A percentile compares a stretch with the other conserved stretches of the same genome.
Conservation (phyloP, 2,888 invertebrate species). For the Cephus sareptanus region DNA sequence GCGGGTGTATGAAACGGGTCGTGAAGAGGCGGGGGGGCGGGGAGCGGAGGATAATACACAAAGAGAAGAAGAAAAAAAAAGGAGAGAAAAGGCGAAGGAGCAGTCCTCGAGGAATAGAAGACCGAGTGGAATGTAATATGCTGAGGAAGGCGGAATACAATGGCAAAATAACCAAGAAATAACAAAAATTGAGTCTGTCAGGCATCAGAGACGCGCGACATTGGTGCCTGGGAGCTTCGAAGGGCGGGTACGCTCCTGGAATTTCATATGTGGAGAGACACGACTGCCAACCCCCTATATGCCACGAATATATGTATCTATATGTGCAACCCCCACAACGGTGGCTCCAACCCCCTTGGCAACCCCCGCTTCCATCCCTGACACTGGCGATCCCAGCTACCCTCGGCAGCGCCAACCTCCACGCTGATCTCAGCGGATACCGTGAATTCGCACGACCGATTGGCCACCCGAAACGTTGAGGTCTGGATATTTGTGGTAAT, state of each 20-base stretch:
- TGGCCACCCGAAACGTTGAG: background rate
- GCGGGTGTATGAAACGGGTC: no score
- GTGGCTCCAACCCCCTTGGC: constrained; percentile 16
- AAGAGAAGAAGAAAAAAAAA: constrained; percentile 24
- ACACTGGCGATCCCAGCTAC: constrained; percentile 9
- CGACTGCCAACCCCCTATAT: constrained; percentile 1
- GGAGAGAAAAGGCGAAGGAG: constrained; percentile 21
- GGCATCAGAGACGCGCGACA: constrained; percentile 16
- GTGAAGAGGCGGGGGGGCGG: background rate
- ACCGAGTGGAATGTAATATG: constrained; percentile 6
- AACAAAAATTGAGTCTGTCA: constrained; percentile 11
- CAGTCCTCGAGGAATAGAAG: constrained; percentile 17
- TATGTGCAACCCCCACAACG: constrained; percentile 7
- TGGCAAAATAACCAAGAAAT: constrained; percentile 10
- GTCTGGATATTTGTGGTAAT: background rate
- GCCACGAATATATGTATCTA: background rate
- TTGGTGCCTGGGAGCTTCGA: constrained; percentile 5
- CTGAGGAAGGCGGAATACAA: constrained; percentile 8
- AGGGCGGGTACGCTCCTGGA: constrained; percentile 34
- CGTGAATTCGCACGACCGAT: background rate
- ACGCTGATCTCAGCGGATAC: background rate
- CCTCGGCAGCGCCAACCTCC: constrained; percentile 11
- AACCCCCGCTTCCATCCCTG: constrained; percentile 12
- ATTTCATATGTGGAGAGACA: constrained; percentile 38
- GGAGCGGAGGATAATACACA: constrained; percentile 26